Evolutionary conservation across 1,140 invertebrate species (phyloP).

Genomic region (Parapsyche elsis): DNA sequence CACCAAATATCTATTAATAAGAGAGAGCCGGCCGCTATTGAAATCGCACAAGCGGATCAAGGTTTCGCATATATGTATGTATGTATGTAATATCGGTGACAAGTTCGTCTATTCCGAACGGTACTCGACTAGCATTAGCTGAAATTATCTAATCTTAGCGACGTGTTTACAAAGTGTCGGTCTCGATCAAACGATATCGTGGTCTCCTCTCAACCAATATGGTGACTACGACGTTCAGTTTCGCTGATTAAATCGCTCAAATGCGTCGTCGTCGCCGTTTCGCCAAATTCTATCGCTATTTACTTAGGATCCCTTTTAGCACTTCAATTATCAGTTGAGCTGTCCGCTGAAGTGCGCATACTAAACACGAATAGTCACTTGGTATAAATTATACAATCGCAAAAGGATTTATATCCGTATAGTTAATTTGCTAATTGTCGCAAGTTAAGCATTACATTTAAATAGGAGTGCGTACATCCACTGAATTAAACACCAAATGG

Average conservation of each 20-base stretch:
- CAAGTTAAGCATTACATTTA: no score
- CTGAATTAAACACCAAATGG: no score
- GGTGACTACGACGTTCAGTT: neutral
- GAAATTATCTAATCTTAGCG: no score
- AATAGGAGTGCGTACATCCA: no score
- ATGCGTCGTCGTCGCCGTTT: neutral
- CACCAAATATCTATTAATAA: constrained; percentile 10
- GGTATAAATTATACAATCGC: no score
- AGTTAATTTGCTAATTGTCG: no score
- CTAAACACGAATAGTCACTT: neutral
- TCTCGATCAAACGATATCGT: no score
- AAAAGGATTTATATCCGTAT: no score
- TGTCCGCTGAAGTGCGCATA: constrained; percentile 2
- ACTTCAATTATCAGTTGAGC: constrained; percentile 13
- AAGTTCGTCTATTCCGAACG: neutral
- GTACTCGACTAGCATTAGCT: neutral
- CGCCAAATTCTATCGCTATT: constrained; percentile 4
- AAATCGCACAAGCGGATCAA: neutral
- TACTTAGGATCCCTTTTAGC: constrained; percentile 29
- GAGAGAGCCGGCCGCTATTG: neutral
- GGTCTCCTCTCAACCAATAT: no score
- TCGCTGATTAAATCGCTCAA: constrained; percentile 7
- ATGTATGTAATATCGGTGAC: neutral
- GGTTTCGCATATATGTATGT: neutral
- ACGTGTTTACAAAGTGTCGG: no score